Evolutionary conservation across 2,797 vertebrate species (phyloP).

Genomic region (Cuculus canorus): DNA sequence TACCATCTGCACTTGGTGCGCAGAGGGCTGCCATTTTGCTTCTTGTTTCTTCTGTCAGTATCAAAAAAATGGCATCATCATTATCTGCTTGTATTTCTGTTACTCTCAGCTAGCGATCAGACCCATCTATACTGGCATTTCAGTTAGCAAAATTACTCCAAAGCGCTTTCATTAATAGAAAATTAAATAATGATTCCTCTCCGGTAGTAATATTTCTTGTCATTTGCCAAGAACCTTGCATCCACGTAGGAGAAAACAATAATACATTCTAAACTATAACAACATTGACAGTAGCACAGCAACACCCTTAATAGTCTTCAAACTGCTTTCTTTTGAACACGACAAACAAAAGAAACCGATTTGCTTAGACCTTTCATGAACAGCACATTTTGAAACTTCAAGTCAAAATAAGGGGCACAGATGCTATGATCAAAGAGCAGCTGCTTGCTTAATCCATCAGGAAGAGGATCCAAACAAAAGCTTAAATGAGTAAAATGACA

Average conservation of each 20-base stretch:
- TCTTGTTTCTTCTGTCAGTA: neutral
- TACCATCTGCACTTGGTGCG: neutral
- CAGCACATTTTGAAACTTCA: neutral
- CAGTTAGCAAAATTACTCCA: neutral
- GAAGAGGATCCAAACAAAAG: constrained; percentile 45
- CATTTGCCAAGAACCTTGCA: neutral
- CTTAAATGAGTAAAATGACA: neutral
- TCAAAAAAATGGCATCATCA: neutral
- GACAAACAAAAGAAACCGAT: constrained; percentile 32
- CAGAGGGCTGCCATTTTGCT: neutral
- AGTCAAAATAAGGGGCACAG: constrained; percentile 17
- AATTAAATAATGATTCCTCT: neutral
- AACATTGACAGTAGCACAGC: neutral
- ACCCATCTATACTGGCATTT: neutral
- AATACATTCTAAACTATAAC: neutral
- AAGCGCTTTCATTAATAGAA: neutral
- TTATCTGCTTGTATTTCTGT: neutral
- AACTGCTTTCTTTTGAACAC: neutral
- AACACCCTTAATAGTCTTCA: neutral
- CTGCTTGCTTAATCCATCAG: constrained; percentile 27
- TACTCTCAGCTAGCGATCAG: neutral
- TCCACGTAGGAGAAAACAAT: neutral
- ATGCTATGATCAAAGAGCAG: constrained; percentile 29
- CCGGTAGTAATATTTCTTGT: neutral
- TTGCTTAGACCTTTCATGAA: neutral